Conservation (phyloP, 2,888 invertebrate genomes). For the Lithophane leautieri region DNA sequence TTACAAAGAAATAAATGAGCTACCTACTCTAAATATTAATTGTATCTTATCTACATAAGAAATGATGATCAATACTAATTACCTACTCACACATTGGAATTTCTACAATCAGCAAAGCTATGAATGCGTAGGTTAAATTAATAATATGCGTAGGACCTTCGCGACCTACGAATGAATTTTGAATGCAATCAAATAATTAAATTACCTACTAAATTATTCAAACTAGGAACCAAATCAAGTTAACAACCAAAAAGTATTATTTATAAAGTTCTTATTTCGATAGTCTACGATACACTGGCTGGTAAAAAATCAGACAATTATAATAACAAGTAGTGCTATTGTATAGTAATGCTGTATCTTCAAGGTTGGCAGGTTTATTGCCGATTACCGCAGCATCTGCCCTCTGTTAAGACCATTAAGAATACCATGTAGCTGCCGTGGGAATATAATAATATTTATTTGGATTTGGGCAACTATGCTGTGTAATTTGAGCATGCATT, state of each 20-base stretch:
- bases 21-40: background rate
- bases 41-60: background rate
- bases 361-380: conserved; percentile 64
- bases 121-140: no score
- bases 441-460: conserved; percentile 23
- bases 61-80: background rate
- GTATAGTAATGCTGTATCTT: conserved; percentile 51
- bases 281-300: conserved; percentile 16
- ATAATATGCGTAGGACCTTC: no score
- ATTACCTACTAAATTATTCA: background rate
- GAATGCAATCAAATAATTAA: background rate
- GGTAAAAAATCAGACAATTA: conserved; percentile 59
- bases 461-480: background rate
- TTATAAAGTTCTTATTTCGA: conserved; percentile 18
- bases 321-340: conserved; percentile 49
- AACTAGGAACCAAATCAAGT: conserved; percentile 2
- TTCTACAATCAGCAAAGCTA: background rate
- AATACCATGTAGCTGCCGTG: conserved; percentile 32
- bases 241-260: conserved; percentile 1
- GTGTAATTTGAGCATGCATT: background rate
- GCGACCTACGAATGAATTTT: background rate
- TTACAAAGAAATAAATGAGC: background rate
- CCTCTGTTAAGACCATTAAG: conserved; percentile 18
- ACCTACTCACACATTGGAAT: background rate
- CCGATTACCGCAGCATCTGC: conserved; percentile 50